phyloP scores from a whole-genome alignment of 2,888 invertebrate species.

The Molorchus minor region DNA sequence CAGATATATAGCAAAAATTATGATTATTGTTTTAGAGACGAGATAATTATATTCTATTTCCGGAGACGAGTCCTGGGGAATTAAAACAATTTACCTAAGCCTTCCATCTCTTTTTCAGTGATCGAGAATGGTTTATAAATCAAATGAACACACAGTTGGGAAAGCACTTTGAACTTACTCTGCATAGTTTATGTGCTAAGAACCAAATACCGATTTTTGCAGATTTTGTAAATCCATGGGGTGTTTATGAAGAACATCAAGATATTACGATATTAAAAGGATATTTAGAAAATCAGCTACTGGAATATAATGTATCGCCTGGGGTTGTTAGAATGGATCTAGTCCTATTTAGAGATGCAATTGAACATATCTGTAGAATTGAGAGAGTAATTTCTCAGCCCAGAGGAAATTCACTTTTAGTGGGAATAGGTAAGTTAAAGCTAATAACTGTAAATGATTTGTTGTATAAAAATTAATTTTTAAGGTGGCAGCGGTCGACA shows the following conservation, averaged over 20 bases:
- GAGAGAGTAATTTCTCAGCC: constrained; percentile 86
- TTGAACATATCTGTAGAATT: constrained; percentile 85
- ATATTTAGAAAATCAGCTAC: constrained; percentile 68
- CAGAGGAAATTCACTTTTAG: constrained; percentile 82
- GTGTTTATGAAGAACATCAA: constrained; percentile 72
- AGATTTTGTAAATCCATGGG: constrained; percentile 81
- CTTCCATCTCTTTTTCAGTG: no score
- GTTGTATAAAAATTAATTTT: constrained; percentile 19
- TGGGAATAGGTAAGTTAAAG: constrained; percentile 73
- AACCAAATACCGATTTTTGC: constrained; percentile 77
- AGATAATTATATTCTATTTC: no score
- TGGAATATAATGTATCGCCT: constrained; percentile 82
- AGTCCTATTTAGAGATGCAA: constrained; percentile 86
- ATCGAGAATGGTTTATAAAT: constrained; percentile 79
- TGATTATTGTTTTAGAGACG: no score
- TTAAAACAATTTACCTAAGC: no score
- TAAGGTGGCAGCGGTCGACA: constrained; percentile 85
- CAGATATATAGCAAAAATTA: no score
- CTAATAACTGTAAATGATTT: neutral
- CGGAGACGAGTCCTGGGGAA: no score
- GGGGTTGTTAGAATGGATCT: constrained; percentile 83
- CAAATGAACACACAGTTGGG: constrained; percentile 79
- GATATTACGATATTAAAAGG: constrained; percentile 71
- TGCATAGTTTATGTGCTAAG: constrained; percentile 79
- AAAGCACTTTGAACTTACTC: constrained; percentile 81